Conservation (phyloP, 2,113 vertebrate species). For the Peromyscus maniculatus region DNA sequence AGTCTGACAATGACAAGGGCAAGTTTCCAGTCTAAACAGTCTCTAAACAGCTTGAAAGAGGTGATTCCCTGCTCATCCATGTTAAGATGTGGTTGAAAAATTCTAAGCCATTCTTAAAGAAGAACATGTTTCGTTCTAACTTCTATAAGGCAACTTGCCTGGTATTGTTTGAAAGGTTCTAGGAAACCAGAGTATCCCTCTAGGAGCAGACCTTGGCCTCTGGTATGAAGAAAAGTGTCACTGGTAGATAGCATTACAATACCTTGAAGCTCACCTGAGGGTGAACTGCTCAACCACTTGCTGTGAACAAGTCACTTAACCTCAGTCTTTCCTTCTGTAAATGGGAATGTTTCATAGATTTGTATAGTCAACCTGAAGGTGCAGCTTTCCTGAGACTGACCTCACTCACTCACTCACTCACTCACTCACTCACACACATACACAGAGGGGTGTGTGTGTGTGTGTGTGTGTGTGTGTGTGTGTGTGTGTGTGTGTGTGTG, state of each 20-base stretch:
- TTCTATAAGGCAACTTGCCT: constrained; percentile 9
- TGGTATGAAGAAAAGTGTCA: neutral
- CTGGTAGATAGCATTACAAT: neutral
- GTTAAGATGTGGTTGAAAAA: constrained; percentile 11
- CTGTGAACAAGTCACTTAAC: constrained; percentile 28
- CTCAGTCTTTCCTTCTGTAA: neutral
- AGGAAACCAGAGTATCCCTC: neutral
- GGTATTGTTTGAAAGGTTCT: neutral
- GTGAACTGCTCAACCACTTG: neutral
- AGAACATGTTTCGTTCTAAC: neutral
- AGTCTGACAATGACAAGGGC: neutral
- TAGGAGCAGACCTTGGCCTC: neutral
- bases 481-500: no score
- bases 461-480: no score
- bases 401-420: no score
- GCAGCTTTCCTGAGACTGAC: neutral
- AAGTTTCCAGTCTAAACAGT: neutral
- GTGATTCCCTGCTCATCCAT: neutral
- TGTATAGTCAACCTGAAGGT: neutral
- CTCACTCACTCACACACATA: no score
- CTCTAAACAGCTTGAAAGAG: neutral
- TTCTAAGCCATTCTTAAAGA: neutral
- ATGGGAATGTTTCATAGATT: neutral
- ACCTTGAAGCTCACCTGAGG: neutral
- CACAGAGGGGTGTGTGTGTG: no score